Base-by-base conservation (phyloP, 2,888 invertebrate species). In the Eupithecia tripunctaria region DNA sequence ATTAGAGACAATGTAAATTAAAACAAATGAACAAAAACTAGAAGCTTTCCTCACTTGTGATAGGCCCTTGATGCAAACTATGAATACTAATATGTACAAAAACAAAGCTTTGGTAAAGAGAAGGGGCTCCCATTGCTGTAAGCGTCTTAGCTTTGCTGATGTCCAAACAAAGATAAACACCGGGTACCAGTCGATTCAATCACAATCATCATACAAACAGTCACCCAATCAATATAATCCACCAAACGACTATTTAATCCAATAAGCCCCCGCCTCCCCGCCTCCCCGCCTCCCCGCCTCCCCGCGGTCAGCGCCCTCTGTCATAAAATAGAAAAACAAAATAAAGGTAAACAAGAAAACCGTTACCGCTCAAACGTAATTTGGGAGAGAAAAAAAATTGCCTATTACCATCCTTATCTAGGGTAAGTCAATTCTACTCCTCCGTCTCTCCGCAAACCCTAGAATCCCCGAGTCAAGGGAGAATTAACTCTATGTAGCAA, bases 361-460 rank as follows among this genome's bases (percentile, higher is more conserved):
- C 82, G 88, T 91, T 90, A 89, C 88, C 87, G 87, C 86, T 86
- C 84, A 83, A 88, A 89, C 88, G 89, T 90, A 92, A 92, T 93
- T 90, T 87, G 85, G 84, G 79, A 85, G 78, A 85, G 82, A 86
- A 91, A 91, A 92, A 92, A 91, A 91, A 90, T 86, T 86, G 85
- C 80, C 91, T 86, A 91, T 92, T 91, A 92, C 92, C 88, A 88
- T 89, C 86, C 90, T 93, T 92, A 93, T 93, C 92, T 92, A 86
- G 90, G 91, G 91, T 91, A 93, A 92, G 93, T 93, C 93, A 93
- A 93, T 93, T 89, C 88, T 89, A 88, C 88, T 86, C 87, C 85
- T 76, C 76, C 79, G 70, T 78, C 51, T 75, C n/a, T 15, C 21
- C 21, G 41, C 41, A 36, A 32, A 51, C 7, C 32, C 59, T 29